Evolutionary conservation across 2,797 vertebrate species (phyloP), one percentile per base, ranked within the genome.

Genomic region (Mormyrus proboscirostris): DNA sequence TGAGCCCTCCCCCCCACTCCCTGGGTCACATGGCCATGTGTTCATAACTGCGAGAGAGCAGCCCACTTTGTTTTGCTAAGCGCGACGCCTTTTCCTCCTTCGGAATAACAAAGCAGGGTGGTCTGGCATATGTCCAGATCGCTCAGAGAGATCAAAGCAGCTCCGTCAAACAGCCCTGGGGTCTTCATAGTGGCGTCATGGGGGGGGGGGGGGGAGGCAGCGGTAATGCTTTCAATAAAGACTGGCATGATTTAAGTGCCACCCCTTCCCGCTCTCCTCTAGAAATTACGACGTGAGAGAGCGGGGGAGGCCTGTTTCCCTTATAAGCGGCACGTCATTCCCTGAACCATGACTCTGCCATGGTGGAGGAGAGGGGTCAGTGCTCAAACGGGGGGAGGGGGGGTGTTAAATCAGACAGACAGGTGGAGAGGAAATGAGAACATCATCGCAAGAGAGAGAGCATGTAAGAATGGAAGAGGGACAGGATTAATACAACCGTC

Each of bases 351-450:
- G 90, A 93, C 90, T 92, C 94, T 93, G 94, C 93, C 91, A 89
- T 93, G 49, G 91, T 33, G 93, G 94, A 92, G 93, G 92, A 90
- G 91, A 53, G 86, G 91, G 94, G 93, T 94, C 93, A 94, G 90
- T 6, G 83, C 88, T 69, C 41, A 93, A 85, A 57, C 25, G 53
- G 53, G 2, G 22, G 91, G 92, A 1, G 22, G 51, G 10, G 25
- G 91, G 92, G 92, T 91, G 90, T 90, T 69, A 91, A 91, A 65
- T 53, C 33, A 3, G 83, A 25, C 12, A 16, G 29, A 89, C 19
- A 41, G 59, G 59, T 3, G 16, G 14, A 50, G 7, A 59, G 79
- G 65, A 55, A 88, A 69, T 65, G 2, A 41, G 12, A 41, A 3
- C 69, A 5, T 16, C 14, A 85, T 22, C 44, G 4, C 49, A 25